These are phyloP conservation scores for Hexactinellida sp. DNA, from an alignment of 37 sponge, comb jelly and placozoan species.

Conservation along the genomic window DNA sequence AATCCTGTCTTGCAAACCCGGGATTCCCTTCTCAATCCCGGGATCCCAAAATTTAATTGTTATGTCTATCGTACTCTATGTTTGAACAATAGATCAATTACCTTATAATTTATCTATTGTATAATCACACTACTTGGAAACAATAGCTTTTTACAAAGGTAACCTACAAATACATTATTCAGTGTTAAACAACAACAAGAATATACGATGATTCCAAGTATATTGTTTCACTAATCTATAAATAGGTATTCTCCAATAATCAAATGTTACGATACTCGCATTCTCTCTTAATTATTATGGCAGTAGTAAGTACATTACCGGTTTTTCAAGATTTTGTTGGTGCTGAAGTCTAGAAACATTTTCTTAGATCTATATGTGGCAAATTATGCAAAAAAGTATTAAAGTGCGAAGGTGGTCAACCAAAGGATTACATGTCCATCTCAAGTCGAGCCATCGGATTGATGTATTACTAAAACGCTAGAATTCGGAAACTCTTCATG, in stretches of 20 bases:
- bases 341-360: constrained; percentile 12
- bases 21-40: neutral
- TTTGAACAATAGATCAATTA: constrained; percentile 7
- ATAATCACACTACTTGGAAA: constrained; percentile 9
- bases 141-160: constrained; percentile 5
- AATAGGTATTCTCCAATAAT: neutral
- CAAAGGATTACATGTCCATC: constrained; percentile 16
- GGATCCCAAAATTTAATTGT: neutral
- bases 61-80: constrained; percentile 14
- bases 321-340: constrained; percentile 10
- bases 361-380: neutral
- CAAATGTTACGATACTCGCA: neutral
- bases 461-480: constrained; percentile 1
- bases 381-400: constrained; percentile 11
- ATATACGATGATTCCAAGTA: constrained; percentile 14
- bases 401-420: constrained; percentile 13
- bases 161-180: constrained; percentile 14
- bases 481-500: neutral
- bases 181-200: constrained; percentile 12
- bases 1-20: too few relatives aligned
- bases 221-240: neutral
- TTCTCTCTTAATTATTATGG: neutral
- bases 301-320: neutral
- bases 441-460: neutral
- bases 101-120: constrained; percentile 17